Percentiles rank a stretch among this genome's conserved stretches.
Evolutionary conservation across 1,140 invertebrate genomes (phyloP).

Genomic region (Pachypsylla venusta): DNA sequence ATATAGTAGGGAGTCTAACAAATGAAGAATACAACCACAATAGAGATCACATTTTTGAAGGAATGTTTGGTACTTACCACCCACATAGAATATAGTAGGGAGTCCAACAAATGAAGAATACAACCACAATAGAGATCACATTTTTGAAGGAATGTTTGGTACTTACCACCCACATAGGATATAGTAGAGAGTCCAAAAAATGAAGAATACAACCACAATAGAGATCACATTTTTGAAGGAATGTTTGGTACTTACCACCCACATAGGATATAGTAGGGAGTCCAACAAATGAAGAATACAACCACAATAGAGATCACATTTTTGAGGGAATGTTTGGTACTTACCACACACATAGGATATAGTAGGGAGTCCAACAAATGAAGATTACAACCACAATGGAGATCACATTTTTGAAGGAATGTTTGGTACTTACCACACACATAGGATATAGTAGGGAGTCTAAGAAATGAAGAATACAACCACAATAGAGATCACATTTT

Average conservation of each 20-base stretch:
- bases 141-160: constrained; percentile 82
- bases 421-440: no score
- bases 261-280: constrained; percentile 73
- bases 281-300: constrained; percentile 84
- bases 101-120: constrained; percentile 85
- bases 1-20: no score
- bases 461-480: no score
- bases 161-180: no score
- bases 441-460: no score
- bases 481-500: no score
- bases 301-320: constrained; percentile 86
- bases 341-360: constrained; percentile 73
- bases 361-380: constrained; percentile 85
- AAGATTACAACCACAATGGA: constrained; percentile 84
- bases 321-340: constrained; percentile 64
- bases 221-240: no score
- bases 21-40: no score
- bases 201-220: no score
- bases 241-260: constrained; percentile 70
- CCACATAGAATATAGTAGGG: constrained; percentile 76
- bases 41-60: no score
- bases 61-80: constrained; percentile 65
- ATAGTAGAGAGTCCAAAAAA: no score
- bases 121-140: constrained; percentile 84
- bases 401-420: constrained; percentile 89